Percentiles rank a stretch among this genome's conserved stretches.
These are phyloP conservation scores for Ptilorrhoa leucosticta DNA, from an alignment of 2,113 vertebrate genomes.

Conservation along the genomic window DNA sequence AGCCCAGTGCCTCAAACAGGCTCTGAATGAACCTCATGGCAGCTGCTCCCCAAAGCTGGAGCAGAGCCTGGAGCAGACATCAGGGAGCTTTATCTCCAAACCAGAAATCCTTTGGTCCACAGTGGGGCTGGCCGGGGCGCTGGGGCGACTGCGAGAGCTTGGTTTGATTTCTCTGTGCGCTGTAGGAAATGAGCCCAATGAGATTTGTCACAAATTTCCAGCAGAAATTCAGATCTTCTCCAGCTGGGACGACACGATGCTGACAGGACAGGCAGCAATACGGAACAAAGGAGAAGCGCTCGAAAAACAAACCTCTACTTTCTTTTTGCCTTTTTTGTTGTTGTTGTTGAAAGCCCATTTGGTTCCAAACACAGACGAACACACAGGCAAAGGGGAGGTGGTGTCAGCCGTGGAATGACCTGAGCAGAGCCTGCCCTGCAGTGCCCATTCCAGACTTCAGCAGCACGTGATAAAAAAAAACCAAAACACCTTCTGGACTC, in stretches of 20 bases:
- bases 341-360: background rate
- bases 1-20: background rate
- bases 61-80: background rate
- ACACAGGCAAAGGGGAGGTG: background rate
- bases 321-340: background rate
- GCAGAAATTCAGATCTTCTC: background rate
- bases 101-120: background rate
- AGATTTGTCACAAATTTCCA: background rate
- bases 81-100: background rate
- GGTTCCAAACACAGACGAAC: background rate
- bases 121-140: accelerated
- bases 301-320: background rate
- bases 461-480: accelerated
- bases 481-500: background rate
- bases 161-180: background rate
- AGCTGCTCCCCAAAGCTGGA: background rate
- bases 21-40: background rate
- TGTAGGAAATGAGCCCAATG: background rate
- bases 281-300: accelerated
- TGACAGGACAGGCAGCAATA: background rate
- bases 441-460: background rate
- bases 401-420: accelerated
- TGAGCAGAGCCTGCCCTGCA: accelerated
- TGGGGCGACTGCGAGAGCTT: background rate
- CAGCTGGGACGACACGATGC: background rate